phyloP scores from a whole-genome alignment of 1,140 invertebrate species.

The Probaryconus sp. region DNA sequence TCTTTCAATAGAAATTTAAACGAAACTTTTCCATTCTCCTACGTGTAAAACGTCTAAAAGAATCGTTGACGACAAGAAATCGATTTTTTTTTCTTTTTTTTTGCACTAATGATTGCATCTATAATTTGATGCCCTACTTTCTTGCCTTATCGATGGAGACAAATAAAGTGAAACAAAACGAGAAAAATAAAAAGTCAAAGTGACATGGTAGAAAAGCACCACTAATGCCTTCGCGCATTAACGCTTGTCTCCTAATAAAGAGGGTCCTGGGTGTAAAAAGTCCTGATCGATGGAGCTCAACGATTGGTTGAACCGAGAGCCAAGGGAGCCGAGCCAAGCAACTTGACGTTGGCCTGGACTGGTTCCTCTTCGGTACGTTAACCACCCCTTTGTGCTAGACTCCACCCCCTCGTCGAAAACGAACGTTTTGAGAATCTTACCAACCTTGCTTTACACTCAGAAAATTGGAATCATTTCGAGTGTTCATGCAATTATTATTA shows the following conservation, averaged over 20 bases:
- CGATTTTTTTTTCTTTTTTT: neutral
- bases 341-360: slow-evolving; percentile 39
- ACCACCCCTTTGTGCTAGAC: slow-evolving; percentile 45
- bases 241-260: slow-evolving; percentile 74
- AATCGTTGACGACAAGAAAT: too few species aligned
- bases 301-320: slow-evolving; percentile 64
- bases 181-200: slow-evolving; percentile 64
- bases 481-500: too few species aligned
- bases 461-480: too few species aligned
- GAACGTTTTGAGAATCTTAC: slow-evolving; percentile 44
- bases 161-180: slow-evolving; percentile 46
- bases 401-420: too few species aligned
- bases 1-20: too few species aligned
- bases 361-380: slow-evolving; percentile 48
- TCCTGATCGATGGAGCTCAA: slow-evolving; percentile 72
- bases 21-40: too few species aligned
- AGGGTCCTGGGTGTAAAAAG: slow-evolving; percentile 67
- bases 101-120: slow-evolving; percentile 8
- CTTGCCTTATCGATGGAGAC: slow-evolving; percentile 58
- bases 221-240: slow-evolving; percentile 77
- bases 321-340: slow-evolving; percentile 60
- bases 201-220: slow-evolving; percentile 74
- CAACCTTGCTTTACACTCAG: too few species aligned
- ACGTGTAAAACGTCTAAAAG: too few species aligned
- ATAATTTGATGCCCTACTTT: slow-evolving; percentile 61